Percentiles rank a stretch among this genome's conserved stretches.
Conservation (phyloP, 2,888 invertebrate genomes). For the Heteropelma amictum region DNA sequence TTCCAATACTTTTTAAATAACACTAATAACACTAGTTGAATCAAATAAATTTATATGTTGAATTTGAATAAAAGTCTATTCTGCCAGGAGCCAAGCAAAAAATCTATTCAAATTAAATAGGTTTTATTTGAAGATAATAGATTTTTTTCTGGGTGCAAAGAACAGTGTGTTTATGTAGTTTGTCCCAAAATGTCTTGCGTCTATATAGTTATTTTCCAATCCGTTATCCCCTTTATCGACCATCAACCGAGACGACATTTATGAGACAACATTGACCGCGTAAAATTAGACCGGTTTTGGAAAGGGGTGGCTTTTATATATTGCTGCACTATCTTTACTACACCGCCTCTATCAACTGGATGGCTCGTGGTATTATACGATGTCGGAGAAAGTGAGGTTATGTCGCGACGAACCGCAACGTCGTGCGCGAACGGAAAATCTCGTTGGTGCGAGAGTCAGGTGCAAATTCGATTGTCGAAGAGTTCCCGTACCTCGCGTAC, state of each 20-base stretch:
- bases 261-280: constrained; percentile 62
- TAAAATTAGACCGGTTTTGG: constrained; percentile 3
- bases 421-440: constrained; percentile 29
- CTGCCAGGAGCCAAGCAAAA: too few relatives aligned
- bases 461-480: constrained; percentile 3
- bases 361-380: background rate
- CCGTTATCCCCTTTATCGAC: background rate
- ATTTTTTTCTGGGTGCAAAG: too few relatives aligned
- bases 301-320: constrained; percentile 10
- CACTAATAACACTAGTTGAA: too few relatives aligned
- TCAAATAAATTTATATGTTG: too few relatives aligned
- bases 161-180: background rate
- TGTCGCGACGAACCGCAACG: background rate
- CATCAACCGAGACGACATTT: constrained; percentile 62
- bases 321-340: background rate
- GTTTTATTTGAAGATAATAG: too few relatives aligned
- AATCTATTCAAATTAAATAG: too few relatives aligned
- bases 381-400: constrained; percentile 1
- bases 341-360: background rate
- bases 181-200: background rate
- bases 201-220: background rate
- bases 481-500: background rate
- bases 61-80: too few relatives aligned
- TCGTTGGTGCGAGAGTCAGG: background rate
- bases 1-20: too few relatives aligned